These are phyloP conservation scores for Blennius ocellaris DNA, from an alignment of 2,113 vertebrate species.

Conservation along the genomic window DNA sequence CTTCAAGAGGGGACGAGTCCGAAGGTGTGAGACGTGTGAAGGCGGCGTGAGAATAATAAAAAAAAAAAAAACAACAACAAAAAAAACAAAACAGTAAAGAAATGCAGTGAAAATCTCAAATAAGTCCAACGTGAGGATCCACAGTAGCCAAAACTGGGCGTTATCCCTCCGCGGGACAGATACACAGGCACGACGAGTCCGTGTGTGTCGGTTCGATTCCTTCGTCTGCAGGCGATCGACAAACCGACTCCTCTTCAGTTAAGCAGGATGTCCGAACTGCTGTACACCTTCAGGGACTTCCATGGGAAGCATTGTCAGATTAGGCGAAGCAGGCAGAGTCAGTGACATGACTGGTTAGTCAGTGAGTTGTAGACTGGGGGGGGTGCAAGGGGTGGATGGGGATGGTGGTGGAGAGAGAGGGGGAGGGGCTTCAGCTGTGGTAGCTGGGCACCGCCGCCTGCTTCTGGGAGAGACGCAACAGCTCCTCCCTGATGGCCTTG, in stretches of 20 bases:
- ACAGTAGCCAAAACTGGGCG: neutral
- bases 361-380: neutral
- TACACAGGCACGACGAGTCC: slow-evolving; percentile 25
- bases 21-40: neutral
- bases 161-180: slow-evolving; percentile 16
- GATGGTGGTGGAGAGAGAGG: slow-evolving; percentile 25
- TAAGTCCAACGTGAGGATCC: slow-evolving; percentile 31
- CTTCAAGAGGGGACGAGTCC: neutral
- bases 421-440: slow-evolving; percentile 88
- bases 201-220: neutral
- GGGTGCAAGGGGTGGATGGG: neutral
- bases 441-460: slow-evolving; percentile 91
- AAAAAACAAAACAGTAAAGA: no score
- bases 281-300: slow-evolving; percentile 68
- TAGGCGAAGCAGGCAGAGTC: slow-evolving; percentile 47
- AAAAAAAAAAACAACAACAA: slow-evolving; percentile 35
- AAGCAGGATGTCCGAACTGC: slow-evolving; percentile 63
- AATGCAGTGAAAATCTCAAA: slow-evolving; percentile 5
- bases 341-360: no score
- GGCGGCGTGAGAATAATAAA: neutral
- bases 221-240: no score
- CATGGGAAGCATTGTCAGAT: slow-evolving; percentile 76
- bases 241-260: neutral
- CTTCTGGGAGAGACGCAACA: slow-evolving; percentile 96
- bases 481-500: slow-evolving; percentile 98